Percentiles rank a stretch among this genome's conserved stretches.
These are phyloP conservation scores for Calyptommatus sinebrachiatus DNA, from an alignment of 2,113 vertebrate species.

Conservation along the genomic window DNA sequence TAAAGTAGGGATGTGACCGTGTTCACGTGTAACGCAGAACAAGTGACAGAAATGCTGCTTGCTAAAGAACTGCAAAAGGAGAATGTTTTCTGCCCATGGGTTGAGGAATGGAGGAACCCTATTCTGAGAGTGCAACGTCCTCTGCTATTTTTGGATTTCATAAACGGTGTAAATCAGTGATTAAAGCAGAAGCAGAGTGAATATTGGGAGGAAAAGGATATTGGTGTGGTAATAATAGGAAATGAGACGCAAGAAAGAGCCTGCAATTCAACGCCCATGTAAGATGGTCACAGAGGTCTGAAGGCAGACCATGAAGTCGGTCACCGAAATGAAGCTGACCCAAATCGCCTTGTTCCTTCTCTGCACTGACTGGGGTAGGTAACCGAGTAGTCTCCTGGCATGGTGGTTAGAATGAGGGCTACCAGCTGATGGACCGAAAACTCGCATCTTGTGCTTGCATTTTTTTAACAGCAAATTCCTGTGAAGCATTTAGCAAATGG, in stretches of 20 bases:
- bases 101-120: neutral
- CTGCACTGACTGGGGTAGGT: neutral
- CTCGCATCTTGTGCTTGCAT: neutral
- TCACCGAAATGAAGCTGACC: neutral
- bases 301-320: neutral
- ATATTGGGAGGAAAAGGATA: neutral
- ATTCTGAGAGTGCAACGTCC: neutral
- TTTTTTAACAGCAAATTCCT: neutral
- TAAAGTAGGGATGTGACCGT: no score
- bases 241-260: neutral
- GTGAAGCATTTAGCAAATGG: neutral
- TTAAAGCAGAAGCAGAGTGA: neutral
- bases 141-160: neutral
- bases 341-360: neutral
- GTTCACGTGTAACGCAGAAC: no score
- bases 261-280: neutral
- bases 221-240: conserved; percentile 1
- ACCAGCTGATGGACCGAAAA: neutral
- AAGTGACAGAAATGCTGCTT: no score
- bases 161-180: neutral
- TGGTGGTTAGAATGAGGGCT: neutral
- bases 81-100: neutral
- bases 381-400: neutral
- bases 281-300: neutral
- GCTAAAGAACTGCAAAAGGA: no score